A percentile compares a stretch with the other conserved stretches of the same genome.
phyloP scores from a whole-genome alignment of 2,113 vertebrate genomes.

The Apaloderma vittatum region DNA sequence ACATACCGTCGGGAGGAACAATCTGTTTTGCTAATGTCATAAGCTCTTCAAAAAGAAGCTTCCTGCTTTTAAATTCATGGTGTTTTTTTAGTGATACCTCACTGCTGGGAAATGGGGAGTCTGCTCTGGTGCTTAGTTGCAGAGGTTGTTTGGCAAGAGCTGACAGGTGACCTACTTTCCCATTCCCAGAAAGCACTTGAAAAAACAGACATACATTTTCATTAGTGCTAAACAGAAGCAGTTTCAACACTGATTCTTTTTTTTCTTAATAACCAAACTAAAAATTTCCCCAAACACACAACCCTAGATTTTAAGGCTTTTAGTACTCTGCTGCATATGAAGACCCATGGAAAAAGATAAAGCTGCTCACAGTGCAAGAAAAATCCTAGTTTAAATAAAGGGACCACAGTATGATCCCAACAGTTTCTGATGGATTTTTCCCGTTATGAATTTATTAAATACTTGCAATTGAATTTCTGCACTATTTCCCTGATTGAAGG shows the following conservation, averaged over 20 bases:
- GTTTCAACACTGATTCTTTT: neutral
- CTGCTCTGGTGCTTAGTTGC: neutral
- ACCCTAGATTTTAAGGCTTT: neutral
- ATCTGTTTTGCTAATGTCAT: conserved; percentile 60
- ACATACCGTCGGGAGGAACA: conserved; percentile 48
- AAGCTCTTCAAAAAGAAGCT: conserved; percentile 10
- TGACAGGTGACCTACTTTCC: conserved; percentile 4
- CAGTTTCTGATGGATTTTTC: neutral
- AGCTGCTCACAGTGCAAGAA: neutral
- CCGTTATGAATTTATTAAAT: conserved; percentile 17
- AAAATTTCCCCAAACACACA: neutral
- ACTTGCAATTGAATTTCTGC: conserved; percentile 7
- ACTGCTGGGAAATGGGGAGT: neutral
- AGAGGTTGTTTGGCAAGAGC: neutral
- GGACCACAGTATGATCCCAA: neutral
- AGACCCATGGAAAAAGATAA: neutral
- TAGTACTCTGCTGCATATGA: neutral
- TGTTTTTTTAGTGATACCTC: neutral
- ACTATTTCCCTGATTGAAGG: conserved; percentile 59
- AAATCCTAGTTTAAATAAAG: neutral
- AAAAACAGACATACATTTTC: neutral
- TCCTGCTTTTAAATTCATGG: neutral
- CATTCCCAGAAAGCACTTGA: neutral
- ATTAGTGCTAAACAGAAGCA: neutral
- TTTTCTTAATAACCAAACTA: neutral